phyloP scores from a whole-genome alignment of 1,140 invertebrate genomes.

The Trinorchestia longiramus region DNA sequence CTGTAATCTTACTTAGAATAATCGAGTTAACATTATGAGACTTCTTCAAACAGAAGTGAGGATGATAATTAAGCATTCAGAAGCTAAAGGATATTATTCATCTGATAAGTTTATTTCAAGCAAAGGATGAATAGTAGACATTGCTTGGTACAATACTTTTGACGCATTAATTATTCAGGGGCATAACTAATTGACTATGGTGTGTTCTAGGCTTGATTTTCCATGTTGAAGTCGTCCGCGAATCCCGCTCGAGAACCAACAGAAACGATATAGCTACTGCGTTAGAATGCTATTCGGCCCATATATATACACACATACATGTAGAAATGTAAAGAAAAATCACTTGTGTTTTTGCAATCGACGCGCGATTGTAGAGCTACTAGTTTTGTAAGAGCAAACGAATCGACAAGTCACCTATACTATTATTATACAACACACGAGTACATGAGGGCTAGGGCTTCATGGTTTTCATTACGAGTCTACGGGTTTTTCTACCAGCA shows the following conservation, averaged over 20 bases:
- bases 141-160: background rate
- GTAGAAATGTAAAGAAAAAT: background rate
- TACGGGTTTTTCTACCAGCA: background rate
- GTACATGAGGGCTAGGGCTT: too few relatives aligned
- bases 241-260: background rate
- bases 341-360: background rate
- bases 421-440: too few relatives aligned
- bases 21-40: background rate
- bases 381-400: background rate
- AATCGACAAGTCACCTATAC: background rate
- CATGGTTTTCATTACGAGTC: background rate
- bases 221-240: background rate
- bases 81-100: background rate
- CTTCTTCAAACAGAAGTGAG: background rate
- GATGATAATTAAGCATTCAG: background rate
- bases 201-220: background rate
- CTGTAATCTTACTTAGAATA: background rate
- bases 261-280: background rate
- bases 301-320: background rate
- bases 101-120: background rate
- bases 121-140: background rate
- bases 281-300: background rate
- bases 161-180: background rate
- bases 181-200: background rate
- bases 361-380: background rate